phyloP scores from a whole-genome alignment of 2,113 vertebrate genomes.

The Stictonetta naevosa region DNA sequence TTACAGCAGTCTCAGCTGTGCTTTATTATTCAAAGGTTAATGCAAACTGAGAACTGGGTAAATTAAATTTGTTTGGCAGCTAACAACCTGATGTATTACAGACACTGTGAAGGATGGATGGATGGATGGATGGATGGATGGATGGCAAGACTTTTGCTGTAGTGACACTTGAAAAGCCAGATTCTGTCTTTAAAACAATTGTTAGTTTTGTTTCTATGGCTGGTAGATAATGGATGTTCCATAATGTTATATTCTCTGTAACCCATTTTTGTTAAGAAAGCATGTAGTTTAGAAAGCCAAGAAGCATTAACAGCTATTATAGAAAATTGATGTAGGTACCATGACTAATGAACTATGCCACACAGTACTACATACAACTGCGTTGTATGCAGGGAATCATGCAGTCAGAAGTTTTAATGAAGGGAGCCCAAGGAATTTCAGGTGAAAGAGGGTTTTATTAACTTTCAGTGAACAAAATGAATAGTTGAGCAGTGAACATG shows the following conservation, averaged over 20 bases:
- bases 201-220: background rate
- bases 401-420: slow-evolving; percentile 59
- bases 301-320: slow-evolving; percentile 43
- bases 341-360: slow-evolving; percentile 62
- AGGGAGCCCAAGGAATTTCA: slow-evolving; percentile 49
- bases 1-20: slow-evolving; percentile 79
- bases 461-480: slow-evolving; percentile 40
- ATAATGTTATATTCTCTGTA: slow-evolving; percentile 31
- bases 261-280: slow-evolving; percentile 56
- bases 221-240: slow-evolving; percentile 17
- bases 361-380: background rate
- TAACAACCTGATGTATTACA: slow-evolving; percentile 20
- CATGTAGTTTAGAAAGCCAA: slow-evolving; percentile 22
- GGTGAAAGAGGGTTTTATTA: slow-evolving; percentile 36
- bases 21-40: slow-evolving; percentile 83
- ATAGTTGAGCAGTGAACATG: slow-evolving; percentile 41
- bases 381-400: slow-evolving; percentile 26
- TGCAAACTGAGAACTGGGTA: slow-evolving; percentile 75
- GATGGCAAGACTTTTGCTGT: background rate
- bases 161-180: slow-evolving; percentile 34
- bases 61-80: slow-evolving; percentile 76
- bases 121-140: background rate
- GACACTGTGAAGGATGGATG: slow-evolving; percentile 28
- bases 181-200: slow-evolving; percentile 59
- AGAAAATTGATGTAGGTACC: slow-evolving; percentile 66